Percentiles rank a stretch among this genome's conserved stretches.
Conservation (phyloP, 2,888 invertebrate genomes). For the Melitaea athalia region DNA sequence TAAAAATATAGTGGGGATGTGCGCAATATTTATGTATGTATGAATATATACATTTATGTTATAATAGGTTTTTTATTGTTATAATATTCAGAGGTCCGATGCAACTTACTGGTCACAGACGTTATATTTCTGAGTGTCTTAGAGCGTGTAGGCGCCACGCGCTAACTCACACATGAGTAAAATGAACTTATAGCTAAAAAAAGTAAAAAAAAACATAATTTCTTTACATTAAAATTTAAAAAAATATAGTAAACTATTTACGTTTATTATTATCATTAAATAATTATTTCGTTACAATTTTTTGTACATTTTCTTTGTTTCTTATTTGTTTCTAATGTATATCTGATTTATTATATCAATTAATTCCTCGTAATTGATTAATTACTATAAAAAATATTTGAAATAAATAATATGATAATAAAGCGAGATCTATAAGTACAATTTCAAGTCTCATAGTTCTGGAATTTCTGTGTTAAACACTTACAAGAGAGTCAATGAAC, state of each 20-base stretch:
- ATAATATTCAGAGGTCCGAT: conserved; percentile 15
- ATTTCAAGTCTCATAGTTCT: neutral
- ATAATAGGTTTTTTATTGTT: conserved; percentile 1
- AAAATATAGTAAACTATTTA: neutral
- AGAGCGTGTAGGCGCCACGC: conserved; percentile 54
- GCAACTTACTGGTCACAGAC: conserved; percentile 25
- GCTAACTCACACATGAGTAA: conserved; percentile 49
- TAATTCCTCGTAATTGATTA: neutral
- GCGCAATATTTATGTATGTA: too few species aligned
- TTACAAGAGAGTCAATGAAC: conserved; percentile 1
- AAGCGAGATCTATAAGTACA: neutral
- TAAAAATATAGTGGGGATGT: too few species aligned
- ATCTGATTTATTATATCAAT: neutral
- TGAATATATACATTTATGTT: too few species aligned
- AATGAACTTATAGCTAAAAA: conserved; percentile 42
- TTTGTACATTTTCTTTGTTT: neutral
- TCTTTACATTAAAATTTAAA: neutral
- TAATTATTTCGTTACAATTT: neutral
- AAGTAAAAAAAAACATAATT: neutral
- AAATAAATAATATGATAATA: neutral
- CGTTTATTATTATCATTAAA: neutral
- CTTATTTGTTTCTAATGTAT: neutral
- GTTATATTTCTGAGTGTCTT: conserved; percentile 43
- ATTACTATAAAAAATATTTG: neutral
- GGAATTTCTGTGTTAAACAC: neutral